Percentiles rank a stretch among this genome's conserved stretches.
Conservation (phyloP, 2,888 invertebrate genomes). For the Nineta flava region DNA sequence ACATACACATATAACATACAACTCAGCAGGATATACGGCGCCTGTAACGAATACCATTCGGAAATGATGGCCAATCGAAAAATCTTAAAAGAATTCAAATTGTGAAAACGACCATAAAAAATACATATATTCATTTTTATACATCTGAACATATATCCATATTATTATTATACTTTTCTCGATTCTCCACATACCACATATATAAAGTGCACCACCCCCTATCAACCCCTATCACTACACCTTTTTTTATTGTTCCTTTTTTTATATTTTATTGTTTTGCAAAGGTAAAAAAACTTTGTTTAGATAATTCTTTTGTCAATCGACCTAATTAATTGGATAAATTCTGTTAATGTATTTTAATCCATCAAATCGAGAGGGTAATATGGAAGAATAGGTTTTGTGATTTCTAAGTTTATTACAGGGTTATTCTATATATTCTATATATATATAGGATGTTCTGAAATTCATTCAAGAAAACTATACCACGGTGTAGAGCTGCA, state of each 20-base stretch:
- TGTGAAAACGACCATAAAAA: constrained; percentile 17
- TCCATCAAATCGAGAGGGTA: too few species aligned
- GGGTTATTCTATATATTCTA: too few species aligned
- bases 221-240: not conserved
- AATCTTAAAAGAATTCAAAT: constrained; percentile 21
- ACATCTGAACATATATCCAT: not conserved
- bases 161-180: not conserved
- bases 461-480: too few species aligned
- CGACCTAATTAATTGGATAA: too few species aligned
- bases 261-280: not conserved
- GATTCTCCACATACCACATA: not conserved
- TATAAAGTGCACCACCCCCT: not conserved
- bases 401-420: too few species aligned
- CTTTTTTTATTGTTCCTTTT: not conserved
- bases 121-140: constrained; percentile 13
- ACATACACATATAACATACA: too few species aligned
- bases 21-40: constrained; percentile 16
- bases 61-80: constrained; percentile 21
- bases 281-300: not conserved
- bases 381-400: too few species aligned
- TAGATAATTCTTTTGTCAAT: too few species aligned
- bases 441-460: too few species aligned
- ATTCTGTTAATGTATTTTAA: too few species aligned
- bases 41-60: constrained; percentile 13
- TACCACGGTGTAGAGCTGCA: too few species aligned